Base-by-base conservation (phyloP, 1,140 invertebrate genomes). In the Physella acuta region DNA sequence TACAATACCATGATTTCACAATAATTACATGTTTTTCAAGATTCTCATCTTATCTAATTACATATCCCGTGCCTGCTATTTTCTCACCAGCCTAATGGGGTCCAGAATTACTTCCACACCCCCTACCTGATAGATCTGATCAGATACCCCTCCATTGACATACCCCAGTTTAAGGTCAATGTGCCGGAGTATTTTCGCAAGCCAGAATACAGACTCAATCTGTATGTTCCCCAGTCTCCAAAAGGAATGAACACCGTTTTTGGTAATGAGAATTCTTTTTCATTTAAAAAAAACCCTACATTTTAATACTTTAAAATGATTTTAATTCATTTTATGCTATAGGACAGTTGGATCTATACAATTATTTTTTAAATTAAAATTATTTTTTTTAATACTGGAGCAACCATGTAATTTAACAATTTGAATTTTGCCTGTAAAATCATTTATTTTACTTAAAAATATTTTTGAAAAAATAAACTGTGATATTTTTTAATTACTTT, bases 221-320 rank as follows among this genome's bases (percentile, higher is more conserved):
- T 94, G 81, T 98, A 95, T 82, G 91, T 98, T n/a, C 95, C 92
- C 79, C 94, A 94, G 0, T 98, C 95, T 0, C 95, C 95, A 78
- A 89, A 88, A 74, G 94, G 94, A 11, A 88, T 88, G 14, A 88
- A 98, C n/a, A 92, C 92, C 1, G 84, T 98, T 0, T 93, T 97
- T 16, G 95, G 88, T 89, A 81, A 79, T n/a, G n/a, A n/a, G n/a
- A n/a, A n/a, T n/a, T n/a, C n/a, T n/a, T n/a, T n/a, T n/a, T n/a
- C n/a, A n/a, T n/a, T n/a, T n/a, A n/a, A n/a, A n/a, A n/a, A n/a
- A n/a, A n/a, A n/a, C n/a, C n/a, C n/a, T n/a, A n/a, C n/a, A n/a
- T n/a, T n/a, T n/a, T n/a, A n/a, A n/a, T n/a, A n/a, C n/a, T n/a
- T n/a, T n/a, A n/a, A n/a, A n/a, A n/a, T n/a, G n/a, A n/a, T n/a